Conservation (phyloP, 1,140 invertebrate genomes). For the Liolophura sinensis region DNA sequence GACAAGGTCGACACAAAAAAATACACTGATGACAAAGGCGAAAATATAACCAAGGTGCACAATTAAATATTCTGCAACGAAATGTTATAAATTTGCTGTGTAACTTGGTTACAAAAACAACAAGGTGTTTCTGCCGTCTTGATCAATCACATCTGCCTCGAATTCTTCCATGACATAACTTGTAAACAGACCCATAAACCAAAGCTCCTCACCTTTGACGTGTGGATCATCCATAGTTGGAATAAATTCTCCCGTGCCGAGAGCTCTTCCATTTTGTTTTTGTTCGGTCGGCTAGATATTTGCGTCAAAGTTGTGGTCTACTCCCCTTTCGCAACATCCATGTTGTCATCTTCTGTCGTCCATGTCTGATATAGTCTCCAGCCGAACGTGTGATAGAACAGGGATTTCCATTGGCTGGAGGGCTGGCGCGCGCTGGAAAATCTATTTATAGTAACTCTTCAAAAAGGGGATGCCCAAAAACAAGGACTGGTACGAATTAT, state of each 20-base stretch:
- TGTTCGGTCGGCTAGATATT: too few species aligned
- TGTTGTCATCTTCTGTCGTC: too few species aligned
- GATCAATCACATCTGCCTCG: neutral
- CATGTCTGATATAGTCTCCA: too few species aligned
- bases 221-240: slow-evolving; percentile 38
- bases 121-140: neutral
- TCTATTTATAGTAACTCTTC: too few species aligned
- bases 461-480: too few species aligned
- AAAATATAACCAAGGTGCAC: neutral
- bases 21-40: neutral
- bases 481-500: too few species aligned
- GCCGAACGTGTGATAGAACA: too few species aligned
- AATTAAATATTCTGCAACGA: slow-evolving; percentile 3
- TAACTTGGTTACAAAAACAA: slow-evolving; percentile 1
- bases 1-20: neutral
- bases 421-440: too few species aligned
- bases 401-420: too few species aligned
- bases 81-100: neutral
- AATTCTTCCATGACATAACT: slow-evolving; percentile 1
- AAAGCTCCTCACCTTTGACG: slow-evolving; percentile 26
- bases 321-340: too few species aligned
- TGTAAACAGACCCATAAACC: neutral
- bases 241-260: slow-evolving; percentile 31
- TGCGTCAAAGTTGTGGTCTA: too few species aligned
- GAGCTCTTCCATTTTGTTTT: too few species aligned